phyloP scores from a whole-genome alignment of 2,888 invertebrate species.

The Andrena fulva region DNA sequence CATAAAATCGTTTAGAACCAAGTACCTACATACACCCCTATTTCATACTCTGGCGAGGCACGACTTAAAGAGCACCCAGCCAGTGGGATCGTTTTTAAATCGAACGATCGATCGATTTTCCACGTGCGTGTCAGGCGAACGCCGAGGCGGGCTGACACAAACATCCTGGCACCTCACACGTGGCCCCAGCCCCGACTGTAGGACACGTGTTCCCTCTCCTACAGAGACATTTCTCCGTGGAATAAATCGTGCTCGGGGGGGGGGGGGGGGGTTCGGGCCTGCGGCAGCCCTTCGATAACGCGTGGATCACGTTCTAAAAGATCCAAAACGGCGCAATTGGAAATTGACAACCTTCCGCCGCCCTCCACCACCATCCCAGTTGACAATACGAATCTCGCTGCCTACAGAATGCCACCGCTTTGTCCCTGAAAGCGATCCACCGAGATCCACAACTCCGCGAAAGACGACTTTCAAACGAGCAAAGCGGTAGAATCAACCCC shows the following conservation, averaged over 20 bases:
- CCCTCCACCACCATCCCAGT: neutral
- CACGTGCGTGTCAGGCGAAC: conserved; percentile 1
- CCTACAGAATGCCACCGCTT: no score
- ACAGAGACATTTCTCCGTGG: conserved; percentile 71
- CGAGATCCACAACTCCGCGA: no score
- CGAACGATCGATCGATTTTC: conserved; percentile 44
- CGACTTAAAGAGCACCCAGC: no score
- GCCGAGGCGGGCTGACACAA: conserved; percentile 55
- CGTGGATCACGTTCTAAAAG: neutral
- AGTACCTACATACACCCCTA: no score
- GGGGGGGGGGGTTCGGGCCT: conserved; percentile 16
- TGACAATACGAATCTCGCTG: no score
- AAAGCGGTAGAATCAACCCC: no score
- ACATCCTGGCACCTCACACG: conserved; percentile 79
- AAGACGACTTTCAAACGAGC: no score
- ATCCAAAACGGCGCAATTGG: neutral
- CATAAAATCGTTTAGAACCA: no score
- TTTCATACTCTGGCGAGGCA: no score
- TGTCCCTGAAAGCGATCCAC: no score
- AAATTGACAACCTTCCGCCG: neutral
- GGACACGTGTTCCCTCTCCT: conserved; percentile 84
- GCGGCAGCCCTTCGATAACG: conserved; percentile 42
- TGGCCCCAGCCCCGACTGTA: conserved; percentile 78
- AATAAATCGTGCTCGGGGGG: conserved; percentile 18
- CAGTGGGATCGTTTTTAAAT: neutral